Conservation (phyloP, 2,888 invertebrate genomes). For the Scotopteryx bipunctaria region DNA sequence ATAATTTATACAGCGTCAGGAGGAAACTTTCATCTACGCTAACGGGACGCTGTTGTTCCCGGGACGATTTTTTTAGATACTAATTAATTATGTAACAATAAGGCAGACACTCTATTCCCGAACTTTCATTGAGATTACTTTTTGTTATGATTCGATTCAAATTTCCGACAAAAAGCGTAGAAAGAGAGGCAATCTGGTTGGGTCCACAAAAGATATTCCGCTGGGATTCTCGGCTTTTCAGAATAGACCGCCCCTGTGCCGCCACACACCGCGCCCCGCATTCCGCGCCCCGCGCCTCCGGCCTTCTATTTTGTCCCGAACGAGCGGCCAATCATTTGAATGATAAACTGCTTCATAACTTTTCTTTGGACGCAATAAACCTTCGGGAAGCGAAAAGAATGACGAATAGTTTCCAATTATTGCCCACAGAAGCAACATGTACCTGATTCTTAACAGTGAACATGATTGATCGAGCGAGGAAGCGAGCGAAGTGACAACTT, state of each 20-base stretch:
- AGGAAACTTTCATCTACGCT: too few relatives aligned
- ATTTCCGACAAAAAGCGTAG: constrained; percentile 47
- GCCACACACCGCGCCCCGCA: constrained; percentile 3
- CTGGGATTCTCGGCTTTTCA: constrained; percentile 40
- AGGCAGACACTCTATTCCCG: too few relatives aligned
- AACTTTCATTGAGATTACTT: not conserved
- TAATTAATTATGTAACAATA: too few relatives aligned
- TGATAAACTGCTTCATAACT: constrained; percentile 46
- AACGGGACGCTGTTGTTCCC: too few relatives aligned
- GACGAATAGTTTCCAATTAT: constrained; percentile 12
- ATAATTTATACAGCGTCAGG: too few relatives aligned
- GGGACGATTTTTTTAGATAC: too few relatives aligned
- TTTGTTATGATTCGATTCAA: constrained; percentile 40
- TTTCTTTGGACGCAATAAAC: constrained; percentile 46
- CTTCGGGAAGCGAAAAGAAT: constrained; percentile 23
- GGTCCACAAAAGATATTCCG: constrained; percentile 49
- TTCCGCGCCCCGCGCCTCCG: constrained; percentile 18
- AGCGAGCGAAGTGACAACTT: too few relatives aligned
- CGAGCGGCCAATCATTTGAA: constrained; percentile 42
- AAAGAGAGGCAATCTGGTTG: constrained; percentile 44
- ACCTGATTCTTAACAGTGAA: too few relatives aligned
- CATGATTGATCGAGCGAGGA: too few relatives aligned
- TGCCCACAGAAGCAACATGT: not conserved
- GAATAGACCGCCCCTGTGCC: constrained; percentile 13
- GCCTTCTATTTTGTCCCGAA: constrained; percentile 36